A percentile compares a stretch with the other conserved stretches of the same genome.
Evolutionary conservation across 2,797 vertebrate species (phyloP).

Genomic region (Notoglanidium macrostoma): DNA sequence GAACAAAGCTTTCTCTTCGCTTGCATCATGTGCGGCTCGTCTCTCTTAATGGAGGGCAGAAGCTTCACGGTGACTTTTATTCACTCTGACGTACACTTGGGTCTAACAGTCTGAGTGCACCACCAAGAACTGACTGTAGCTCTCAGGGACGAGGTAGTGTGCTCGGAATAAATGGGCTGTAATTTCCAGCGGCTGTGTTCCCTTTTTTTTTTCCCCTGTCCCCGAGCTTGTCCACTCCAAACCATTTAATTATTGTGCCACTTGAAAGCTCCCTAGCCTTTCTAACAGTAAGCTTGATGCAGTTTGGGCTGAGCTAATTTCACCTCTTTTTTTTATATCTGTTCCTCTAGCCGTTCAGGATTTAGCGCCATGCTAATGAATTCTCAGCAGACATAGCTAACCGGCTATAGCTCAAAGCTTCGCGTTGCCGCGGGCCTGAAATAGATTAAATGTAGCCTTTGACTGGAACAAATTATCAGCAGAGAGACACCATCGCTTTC

Average conservation of each 20-base stretch:
- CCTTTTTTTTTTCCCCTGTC: neutral
- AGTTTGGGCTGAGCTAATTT: neutral
- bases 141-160: constrained; percentile 10
- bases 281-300: constrained; percentile 24
- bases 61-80: constrained; percentile 18
- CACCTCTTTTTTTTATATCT: neutral
- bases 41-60: constrained; percentile 30
- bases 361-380: constrained; percentile 18
- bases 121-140: constrained; percentile 15
- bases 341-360: neutral
- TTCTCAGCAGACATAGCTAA: constrained; percentile 17
- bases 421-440: neutral
- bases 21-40: constrained; percentile 37
- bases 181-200: constrained; percentile 22
- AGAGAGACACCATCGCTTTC: neutral
- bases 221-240: constrained; percentile 18
- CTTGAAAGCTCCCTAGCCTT: constrained; percentile 24
- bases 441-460: constrained; percentile 11
- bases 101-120: constrained; percentile 28
- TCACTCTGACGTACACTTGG: constrained; percentile 9
- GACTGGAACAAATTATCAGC: constrained; percentile 21
- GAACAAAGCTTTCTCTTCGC: constrained; percentile 13
- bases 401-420: constrained; percentile 5
- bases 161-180: constrained; percentile 21
- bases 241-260: constrained; percentile 33